These are phyloP conservation scores for Acrobasis consociella DNA, from an alignment of 2,888 invertebrate species.

Conservation along the genomic window DNA sequence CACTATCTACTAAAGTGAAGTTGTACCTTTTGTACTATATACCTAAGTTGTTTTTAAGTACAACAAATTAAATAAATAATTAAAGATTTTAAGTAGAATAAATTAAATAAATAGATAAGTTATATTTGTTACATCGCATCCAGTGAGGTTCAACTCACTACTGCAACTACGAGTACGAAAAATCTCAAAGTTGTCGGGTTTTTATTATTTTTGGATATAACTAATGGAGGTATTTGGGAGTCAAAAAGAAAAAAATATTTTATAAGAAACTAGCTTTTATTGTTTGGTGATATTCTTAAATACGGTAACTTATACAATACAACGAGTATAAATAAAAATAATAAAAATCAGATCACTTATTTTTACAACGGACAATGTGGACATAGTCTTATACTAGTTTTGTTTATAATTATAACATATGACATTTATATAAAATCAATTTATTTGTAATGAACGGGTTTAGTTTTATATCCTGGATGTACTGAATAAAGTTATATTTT, in stretches of 20 bases:
- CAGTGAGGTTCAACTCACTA: not conserved
- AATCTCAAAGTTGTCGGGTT: too few species aligned
- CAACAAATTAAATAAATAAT: too few species aligned
- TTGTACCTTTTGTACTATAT: too few species aligned
- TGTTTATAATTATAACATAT: not conserved
- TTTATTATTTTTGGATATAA: too few species aligned
- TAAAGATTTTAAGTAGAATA: too few species aligned
- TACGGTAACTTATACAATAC: constrained; percentile 5
- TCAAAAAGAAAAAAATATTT: not conserved
- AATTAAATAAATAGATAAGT: too few species aligned
- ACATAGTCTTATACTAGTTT: not conserved
- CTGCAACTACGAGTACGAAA: too few species aligned
- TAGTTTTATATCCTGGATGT: constrained; percentile 24
- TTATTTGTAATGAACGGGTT: constrained; percentile 13
- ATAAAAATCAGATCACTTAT: not conserved
- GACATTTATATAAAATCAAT: constrained; percentile 9
- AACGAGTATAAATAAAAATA: not conserved
- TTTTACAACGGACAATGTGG: not conserved
- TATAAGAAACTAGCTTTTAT: not conserved
- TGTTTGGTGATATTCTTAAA: not conserved
- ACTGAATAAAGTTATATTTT: constrained; percentile 17
- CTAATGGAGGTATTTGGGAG: not conserved
- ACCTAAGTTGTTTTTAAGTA: too few species aligned
- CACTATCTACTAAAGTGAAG: too few species aligned
- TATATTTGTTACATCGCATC: too few species aligned